Evolutionary conservation across 2,113 vertebrate species (phyloP).

Genomic region (Paedocypris sp.): DNA sequence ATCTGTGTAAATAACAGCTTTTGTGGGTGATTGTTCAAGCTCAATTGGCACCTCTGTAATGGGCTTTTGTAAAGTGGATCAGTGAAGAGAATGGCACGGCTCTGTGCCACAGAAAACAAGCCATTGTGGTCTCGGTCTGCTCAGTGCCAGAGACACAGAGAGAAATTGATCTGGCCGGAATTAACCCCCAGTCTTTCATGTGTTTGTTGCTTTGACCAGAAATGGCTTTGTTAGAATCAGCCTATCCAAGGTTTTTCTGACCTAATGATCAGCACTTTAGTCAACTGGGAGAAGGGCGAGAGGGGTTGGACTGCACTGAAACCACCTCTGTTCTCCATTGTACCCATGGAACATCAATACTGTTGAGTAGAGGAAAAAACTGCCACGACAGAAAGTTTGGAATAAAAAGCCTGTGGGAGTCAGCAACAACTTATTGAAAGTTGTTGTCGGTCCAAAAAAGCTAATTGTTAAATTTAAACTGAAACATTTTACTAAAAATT

Average conservation of each 20-base stretch:
- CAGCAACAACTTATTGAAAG: constrained; percentile 10
- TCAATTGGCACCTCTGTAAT: constrained; percentile 50
- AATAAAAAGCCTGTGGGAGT: constrained; percentile 24
- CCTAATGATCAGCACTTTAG: constrained; percentile 58
- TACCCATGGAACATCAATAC: constrained; percentile 23
- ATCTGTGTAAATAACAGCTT: constrained; percentile 43
- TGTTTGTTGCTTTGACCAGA: constrained; percentile 29
- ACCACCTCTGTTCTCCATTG: constrained; percentile 18
- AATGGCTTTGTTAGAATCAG: constrained; percentile 48
- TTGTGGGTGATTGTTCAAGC: constrained; percentile 54
- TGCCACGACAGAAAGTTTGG: constrained; percentile 33
- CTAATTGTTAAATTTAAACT: too few relatives aligned
- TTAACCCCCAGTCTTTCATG: constrained; percentile 41
- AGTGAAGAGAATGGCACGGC: constrained; percentile 49
- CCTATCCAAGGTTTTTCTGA: constrained; percentile 49
- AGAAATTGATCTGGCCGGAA: constrained; percentile 47
- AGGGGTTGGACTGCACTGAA: constrained; percentile 26
- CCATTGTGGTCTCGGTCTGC: constrained; percentile 44
- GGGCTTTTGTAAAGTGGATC: constrained; percentile 52
- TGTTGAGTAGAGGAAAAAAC: constrained; percentile 21
- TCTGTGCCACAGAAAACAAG: constrained; percentile 38
- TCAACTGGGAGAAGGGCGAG: constrained; percentile 30
- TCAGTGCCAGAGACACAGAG: constrained; percentile 30
- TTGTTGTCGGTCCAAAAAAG: background rate
- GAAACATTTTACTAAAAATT: too few relatives aligned